Base-by-base conservation (phyloP, 2,113 vertebrate genomes). In the Pygoscelis adeliae region DNA sequence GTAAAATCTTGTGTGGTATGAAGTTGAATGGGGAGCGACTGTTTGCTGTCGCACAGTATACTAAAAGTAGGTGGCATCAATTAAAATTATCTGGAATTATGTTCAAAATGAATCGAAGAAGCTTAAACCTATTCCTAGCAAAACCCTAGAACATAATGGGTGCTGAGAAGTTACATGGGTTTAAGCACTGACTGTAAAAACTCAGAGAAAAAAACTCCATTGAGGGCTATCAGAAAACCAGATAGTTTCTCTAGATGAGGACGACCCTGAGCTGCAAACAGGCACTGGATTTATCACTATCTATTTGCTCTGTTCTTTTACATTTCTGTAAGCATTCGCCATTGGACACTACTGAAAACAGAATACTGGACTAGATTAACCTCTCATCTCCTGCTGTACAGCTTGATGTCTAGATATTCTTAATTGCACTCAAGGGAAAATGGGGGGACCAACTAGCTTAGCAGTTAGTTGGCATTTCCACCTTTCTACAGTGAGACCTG, bases 401-500 rank as follows among this genome's bases (percentile, higher is more conserved):
- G 34, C 6, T 65, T 76, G 32, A 27, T 63, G 44, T 12, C 26
- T 55, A 6, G 27, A 38, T 30, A n/a, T 59, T 63, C 25, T 71
- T 78, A 32, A 58, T 42, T 71, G 16, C 16, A 40, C 5, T 27
- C 23, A 16, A 46, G 42, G 16, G 9, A 53, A 96, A 84, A 71
- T 11, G 6, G 4, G 2, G 5, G 0, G 0, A 53, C 2, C 25
- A 66, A 66, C 3, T 14, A 38, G 8, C 73, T 94, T 25, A 89
- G 53, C 3, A 4, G 36, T 66, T 58, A 74, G 30, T 10, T 67
- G 32, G 38, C 16, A 74, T 50, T 90, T 91, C 61, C 73, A 63
- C n/a, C 36, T 55, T 52, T 59, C 61, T 71, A 18, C 46, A 66
- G 15, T 8, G 22, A 82, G 30, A 62, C 13, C 10, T 50, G 17